Percentiles rank a stretch among this genome's conserved stretches.
Evolutionary conservation across 2,797 vertebrate species (phyloP).

Genomic region (Mus minutoides): DNA sequence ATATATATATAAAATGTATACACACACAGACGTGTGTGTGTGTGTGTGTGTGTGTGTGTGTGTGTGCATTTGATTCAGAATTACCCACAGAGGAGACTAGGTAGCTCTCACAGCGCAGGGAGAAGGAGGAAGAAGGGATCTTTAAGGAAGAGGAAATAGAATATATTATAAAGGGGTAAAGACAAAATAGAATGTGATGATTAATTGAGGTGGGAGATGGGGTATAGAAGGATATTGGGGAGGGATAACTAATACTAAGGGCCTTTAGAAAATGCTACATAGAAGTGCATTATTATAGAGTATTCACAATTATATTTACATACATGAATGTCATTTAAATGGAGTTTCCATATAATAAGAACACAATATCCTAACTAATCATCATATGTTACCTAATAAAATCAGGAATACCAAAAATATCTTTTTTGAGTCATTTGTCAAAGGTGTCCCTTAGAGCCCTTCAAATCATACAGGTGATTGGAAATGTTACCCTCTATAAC

Average conservation of each 20-base stretch:
- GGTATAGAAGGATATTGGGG: neutral
- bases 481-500: neutral
- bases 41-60: neutral
- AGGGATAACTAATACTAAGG: neutral
- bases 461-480: neutral
- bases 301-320: neutral
- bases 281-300: neutral
- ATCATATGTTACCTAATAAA: neutral
- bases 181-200: neutral
- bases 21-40: too few relatives aligned
- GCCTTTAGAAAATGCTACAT: neutral
- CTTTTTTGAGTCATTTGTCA: neutral
- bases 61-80: neutral
- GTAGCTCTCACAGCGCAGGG: neutral
- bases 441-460: neutral
- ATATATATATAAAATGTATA: too few relatives aligned
- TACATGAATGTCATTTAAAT: neutral
- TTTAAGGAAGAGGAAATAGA: neutral
- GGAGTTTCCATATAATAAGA: neutral
- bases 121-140: neutral
- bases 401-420: neutral
- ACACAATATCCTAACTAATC: neutral
- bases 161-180: neutral
- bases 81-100: neutral
- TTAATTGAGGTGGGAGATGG: neutral